Evolutionary conservation across 2,797 vertebrate species (phyloP).

Genomic region (Psittacula echo): DNA sequence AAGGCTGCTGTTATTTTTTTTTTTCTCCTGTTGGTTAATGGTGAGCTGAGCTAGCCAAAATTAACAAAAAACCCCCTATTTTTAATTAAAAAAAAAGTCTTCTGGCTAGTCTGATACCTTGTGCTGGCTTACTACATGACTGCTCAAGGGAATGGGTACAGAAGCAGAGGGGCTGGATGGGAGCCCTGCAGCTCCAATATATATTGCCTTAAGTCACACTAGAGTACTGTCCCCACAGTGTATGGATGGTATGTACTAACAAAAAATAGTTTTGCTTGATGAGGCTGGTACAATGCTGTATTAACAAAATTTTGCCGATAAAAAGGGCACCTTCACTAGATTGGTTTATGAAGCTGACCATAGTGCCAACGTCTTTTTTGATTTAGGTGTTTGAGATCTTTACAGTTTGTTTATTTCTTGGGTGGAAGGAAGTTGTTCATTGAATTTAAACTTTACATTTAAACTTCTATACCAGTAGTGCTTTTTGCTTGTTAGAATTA

Average conservation of each 20-base stretch:
- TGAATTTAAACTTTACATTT: neutral
- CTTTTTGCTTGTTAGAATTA: constrained; percentile 5
- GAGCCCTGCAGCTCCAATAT: neutral
- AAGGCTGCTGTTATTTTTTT: neutral
- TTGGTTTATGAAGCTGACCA: neutral
- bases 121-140: neutral
- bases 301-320: neutral
- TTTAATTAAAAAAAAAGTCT: neutral
- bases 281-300: neutral
- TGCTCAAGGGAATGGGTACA: neutral
- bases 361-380: neutral
- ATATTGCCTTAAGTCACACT: neutral
- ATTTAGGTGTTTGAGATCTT: neutral
- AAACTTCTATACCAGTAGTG: neutral
- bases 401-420: neutral
- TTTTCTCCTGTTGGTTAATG: neutral
- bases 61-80: fast-evolving
- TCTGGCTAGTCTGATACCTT: neutral
- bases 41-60: neutral
- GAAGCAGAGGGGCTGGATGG: neutral
- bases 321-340: neutral
- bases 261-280: neutral
- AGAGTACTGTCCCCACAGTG: neutral
- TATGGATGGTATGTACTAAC: neutral
- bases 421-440: neutral